phyloP scores from a whole-genome alignment of 2,797 vertebrate genomes.

The Acipenser transmontanus region DNA sequence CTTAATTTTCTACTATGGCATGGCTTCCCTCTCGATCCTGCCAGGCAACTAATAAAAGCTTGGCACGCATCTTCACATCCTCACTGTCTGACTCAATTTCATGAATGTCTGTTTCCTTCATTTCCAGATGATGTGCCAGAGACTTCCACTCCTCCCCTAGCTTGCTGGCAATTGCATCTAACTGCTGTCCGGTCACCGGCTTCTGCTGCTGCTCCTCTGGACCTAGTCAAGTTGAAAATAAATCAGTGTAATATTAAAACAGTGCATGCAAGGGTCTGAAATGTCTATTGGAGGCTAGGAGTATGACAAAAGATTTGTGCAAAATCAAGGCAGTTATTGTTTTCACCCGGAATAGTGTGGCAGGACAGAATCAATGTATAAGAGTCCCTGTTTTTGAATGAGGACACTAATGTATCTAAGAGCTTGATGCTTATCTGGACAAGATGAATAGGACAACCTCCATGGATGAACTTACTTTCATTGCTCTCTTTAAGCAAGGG shows the following conservation, averaged over 20 bases:
- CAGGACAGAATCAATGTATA: not conserved
- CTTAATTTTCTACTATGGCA: constrained; percentile 76
- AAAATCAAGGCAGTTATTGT: not conserved
- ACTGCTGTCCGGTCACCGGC: constrained; percentile 79
- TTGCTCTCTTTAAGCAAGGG: constrained; percentile 94
- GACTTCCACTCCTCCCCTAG: constrained; percentile 81
- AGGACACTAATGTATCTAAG: too few relatives aligned
- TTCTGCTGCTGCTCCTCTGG: constrained; percentile 84
- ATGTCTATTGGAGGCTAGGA: too few relatives aligned
- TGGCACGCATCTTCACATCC: constrained; percentile 85
- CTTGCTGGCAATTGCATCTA: constrained; percentile 79
- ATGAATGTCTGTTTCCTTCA: constrained; percentile 81
- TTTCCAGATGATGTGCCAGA: constrained; percentile 80
- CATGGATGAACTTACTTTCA: constrained; percentile 74
- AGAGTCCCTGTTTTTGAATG: not conserved
- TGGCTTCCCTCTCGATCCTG: constrained; percentile 87
- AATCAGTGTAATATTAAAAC: not conserved
- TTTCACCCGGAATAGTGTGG: not conserved
- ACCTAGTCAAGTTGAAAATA: constrained; percentile 50
- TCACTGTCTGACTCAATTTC: constrained; percentile 90
- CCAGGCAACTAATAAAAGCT: constrained; percentile 90
- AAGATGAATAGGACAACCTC: too few relatives aligned
- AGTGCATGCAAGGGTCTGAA: too few relatives aligned
- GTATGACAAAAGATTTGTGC: too few relatives aligned
- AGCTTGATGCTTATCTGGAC: too few relatives aligned